Conservation (phyloP, 2,797 vertebrate genomes). For the Gallinago nigripennis region DNA sequence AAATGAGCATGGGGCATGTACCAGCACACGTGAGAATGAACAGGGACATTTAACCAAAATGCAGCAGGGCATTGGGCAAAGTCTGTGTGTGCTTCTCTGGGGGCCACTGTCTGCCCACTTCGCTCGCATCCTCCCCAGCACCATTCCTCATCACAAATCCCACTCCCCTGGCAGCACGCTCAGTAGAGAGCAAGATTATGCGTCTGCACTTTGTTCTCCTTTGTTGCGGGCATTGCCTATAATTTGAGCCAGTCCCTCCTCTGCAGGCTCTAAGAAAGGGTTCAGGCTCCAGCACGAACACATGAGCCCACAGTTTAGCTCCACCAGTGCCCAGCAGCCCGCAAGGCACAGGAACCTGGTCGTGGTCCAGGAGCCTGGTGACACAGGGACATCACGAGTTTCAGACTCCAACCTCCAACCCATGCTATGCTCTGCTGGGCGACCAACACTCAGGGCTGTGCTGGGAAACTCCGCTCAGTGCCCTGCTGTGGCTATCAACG, state of each 20-base stretch:
- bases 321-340: neutral
- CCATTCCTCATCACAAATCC: neutral
- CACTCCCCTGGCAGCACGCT: neutral
- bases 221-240: neutral
- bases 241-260: neutral
- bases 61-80: neutral
- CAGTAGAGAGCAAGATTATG: neutral
- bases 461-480: neutral
- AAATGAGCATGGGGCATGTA: fast-evolving
- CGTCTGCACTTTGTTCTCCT: neutral
- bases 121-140: neutral
- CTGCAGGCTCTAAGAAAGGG: neutral
- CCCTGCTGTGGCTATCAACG: neutral
- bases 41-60: neutral
- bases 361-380: neutral
- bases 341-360: neutral
- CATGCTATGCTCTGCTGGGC: fast-evolving
- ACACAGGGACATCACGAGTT: fast-evolving
- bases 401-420: neutral
- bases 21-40: fast-evolving
- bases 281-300: neutral
- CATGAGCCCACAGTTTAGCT: neutral
- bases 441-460: neutral
- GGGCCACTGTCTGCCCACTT: neutral
- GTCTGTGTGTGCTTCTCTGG: neutral